Evolutionary conservation across 2,797 vertebrate species (phyloP), one percentile per base, ranked within the genome.

Genomic region (Liparis tanakae): DNA sequence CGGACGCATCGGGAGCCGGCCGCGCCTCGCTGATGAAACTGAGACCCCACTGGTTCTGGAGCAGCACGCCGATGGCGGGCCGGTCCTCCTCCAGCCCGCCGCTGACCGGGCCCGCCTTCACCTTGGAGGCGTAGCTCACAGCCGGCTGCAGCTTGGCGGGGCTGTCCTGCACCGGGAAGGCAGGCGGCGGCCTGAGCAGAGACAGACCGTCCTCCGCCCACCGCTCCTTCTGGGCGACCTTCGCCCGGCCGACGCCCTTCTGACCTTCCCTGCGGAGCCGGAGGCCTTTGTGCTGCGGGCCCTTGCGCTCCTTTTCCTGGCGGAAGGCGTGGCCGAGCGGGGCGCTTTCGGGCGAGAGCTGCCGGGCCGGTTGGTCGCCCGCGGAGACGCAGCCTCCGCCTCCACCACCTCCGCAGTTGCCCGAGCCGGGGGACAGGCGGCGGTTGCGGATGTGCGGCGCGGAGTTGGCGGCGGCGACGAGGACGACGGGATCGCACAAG

Each of bases 61-160:
- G 94, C 82, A 96, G 92, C 71, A 95, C 93, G 0, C 95, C 94
- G 10, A 96, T 94, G 81, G 94, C 91, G 0, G 94, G 93, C 33
- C 93, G 89, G 61, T 95, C 93, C 76, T 94, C 94, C 60, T 91
- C 91, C 46, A 91, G 88, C 1, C 81, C 78, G 6, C 87, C 91
- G 0, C 77, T 65, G 0, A 77, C 59, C 14, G 94, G 89, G n/a
- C 95, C 93, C 1, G 94, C 93, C 89, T 96, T 96, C 84, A 96
- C 95, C 89, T 96, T 96, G 85, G 96, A 96, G 74, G 96, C 96
- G 68, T 96, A 96, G 89, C 95, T 96, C 74, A 96, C 95, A 1
- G 95, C 91, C 0, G 95, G 96, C 89, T 95, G 94, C 85, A 96
- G 93, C 76, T 96, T 95, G 80, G 96, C 95, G 2, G 94, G 95